Base-by-base conservation (phyloP, 1,140 invertebrate genomes). In the Amphibalanus amphitrite region DNA sequence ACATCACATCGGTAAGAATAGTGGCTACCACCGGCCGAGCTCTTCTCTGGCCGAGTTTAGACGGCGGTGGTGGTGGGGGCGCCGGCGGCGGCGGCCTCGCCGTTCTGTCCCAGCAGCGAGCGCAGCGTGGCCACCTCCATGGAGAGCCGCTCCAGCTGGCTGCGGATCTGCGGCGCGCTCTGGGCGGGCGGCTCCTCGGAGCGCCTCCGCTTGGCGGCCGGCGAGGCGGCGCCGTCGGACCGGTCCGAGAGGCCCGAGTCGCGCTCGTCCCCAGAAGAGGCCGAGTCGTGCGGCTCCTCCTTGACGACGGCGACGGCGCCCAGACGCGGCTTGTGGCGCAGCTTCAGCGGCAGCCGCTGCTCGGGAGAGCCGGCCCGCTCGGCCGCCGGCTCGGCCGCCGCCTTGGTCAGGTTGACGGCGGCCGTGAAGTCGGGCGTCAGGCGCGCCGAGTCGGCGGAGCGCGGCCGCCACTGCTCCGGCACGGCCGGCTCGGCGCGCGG, bases 121-220 rank as follows among this genome's bases (percentile, higher is more conserved):
- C 93, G 91, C 0, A 97, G 85, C 73, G 87, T 89, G n/a, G 91
- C 92, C 67, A 97, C 92, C 79, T 97, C 95, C 0, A 89, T 90
- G 17, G 93, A 92, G 4, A 97, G 84, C 71, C 90, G 84, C 71
- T 92, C 90, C 74, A 97, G 82, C 80, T 95, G 89, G 0, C 87
- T 88, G 77, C 93, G 90, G 0, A 97, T 84, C 74, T 77, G 73
- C 65, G 71, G 20, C 69, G 29, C 70, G 29, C 70, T 73, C 13
- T 59, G 13, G 6, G 47, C 47, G 1, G 47, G 13, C 6, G 47
- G 47, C 47, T 59, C 47, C 47, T 59, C 47, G 10, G 47, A 59
- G 47, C 47, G 17, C 13, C 13, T 13, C 47, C 47, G 15, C 65
- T 67, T 67, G 65, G 10, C 4, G n/a, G n/a, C 65, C 65, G 65